Conservation (phyloP, 2,797 vertebrate species). For the Columba guinea region DNA sequence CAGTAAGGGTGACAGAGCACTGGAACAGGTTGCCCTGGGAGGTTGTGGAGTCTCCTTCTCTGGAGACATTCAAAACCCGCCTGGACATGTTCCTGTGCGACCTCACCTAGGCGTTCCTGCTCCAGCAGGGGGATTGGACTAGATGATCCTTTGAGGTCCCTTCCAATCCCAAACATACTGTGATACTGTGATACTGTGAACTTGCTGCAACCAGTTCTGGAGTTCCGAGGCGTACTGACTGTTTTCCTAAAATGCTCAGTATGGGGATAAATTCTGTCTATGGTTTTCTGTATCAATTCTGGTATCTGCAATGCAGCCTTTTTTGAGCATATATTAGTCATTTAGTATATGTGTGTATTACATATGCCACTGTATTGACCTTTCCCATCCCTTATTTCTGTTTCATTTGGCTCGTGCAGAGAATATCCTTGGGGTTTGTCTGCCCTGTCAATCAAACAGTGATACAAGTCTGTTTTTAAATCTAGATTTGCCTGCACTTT, state of each 20-base stretch:
- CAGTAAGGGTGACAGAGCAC: too few relatives aligned
- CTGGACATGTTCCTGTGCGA: too few relatives aligned
- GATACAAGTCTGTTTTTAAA: not conserved
- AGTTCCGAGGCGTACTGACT: not conserved
- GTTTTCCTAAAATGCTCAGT: slow-evolving; percentile 6
- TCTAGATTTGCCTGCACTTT: not conserved
- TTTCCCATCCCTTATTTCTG: slow-evolving; percentile 16
- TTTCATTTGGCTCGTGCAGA: not conserved
- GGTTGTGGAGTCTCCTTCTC: too few relatives aligned
- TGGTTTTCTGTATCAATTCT: not conserved
- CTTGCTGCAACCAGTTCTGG: slow-evolving; percentile 15
- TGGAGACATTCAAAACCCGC: too few relatives aligned
- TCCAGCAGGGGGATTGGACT: too few relatives aligned
- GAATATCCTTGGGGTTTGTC: slow-evolving; percentile 1
- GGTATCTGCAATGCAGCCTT: slow-evolving; percentile 44
- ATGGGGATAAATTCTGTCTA: not conserved
- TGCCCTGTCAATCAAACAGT: not conserved
- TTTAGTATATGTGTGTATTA: not conserved
- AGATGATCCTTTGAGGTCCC: too few relatives aligned
- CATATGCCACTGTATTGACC: not conserved
- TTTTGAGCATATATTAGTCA: not conserved
- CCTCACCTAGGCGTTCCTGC: too few relatives aligned
- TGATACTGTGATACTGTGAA: too few relatives aligned
- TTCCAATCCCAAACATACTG: too few relatives aligned
- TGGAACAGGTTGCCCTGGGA: too few relatives aligned